Percentiles rank a stretch among this genome's conserved stretches.
phyloP scores from a whole-genome alignment of 2,888 invertebrate genomes.

The Lepidochrysops patricia region DNA sequence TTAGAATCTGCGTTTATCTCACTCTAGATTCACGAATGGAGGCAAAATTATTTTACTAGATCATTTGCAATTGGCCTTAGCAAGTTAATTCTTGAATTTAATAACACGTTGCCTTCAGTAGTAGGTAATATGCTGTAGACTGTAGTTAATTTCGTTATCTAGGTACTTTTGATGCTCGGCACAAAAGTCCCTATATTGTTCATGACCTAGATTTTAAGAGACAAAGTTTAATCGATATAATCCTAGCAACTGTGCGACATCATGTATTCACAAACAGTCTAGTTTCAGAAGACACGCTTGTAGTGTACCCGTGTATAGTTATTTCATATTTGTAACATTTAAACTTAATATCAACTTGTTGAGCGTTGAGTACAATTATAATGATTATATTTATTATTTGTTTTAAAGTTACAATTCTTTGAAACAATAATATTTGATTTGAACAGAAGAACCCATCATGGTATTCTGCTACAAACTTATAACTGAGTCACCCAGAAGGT shows the following conservation, averaged over 20 bases:
- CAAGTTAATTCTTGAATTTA: no score
- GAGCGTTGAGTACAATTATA: no score
- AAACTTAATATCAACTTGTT: not conserved
- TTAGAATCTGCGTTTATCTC: not conserved
- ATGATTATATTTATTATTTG: no score
- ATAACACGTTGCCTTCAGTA: not conserved
- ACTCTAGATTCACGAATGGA: not conserved
- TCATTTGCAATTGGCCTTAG: not conserved
- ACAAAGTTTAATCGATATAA: slow-evolving; percentile 24
- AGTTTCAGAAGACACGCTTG: not conserved
- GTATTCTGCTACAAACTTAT: slow-evolving; percentile 67
- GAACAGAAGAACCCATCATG: slow-evolving; percentile 38
- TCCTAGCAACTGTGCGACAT: slow-evolving; percentile 18
- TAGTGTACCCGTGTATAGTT: not conserved
- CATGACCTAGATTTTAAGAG: not conserved
- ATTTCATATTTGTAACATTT: not conserved
- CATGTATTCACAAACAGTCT: not conserved
- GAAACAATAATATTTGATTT: no score
- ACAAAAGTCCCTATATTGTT: not conserved
- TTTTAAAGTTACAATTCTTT: no score
- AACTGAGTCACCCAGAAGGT: slow-evolving; percentile 51
- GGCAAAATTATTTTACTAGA: not conserved
- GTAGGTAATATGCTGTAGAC: not conserved
- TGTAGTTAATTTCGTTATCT: not conserved
- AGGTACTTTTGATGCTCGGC: not conserved